Evolutionary conservation across 2,113 vertebrate genomes (phyloP).

Genomic region (Phyllostomus discolor): DNA sequence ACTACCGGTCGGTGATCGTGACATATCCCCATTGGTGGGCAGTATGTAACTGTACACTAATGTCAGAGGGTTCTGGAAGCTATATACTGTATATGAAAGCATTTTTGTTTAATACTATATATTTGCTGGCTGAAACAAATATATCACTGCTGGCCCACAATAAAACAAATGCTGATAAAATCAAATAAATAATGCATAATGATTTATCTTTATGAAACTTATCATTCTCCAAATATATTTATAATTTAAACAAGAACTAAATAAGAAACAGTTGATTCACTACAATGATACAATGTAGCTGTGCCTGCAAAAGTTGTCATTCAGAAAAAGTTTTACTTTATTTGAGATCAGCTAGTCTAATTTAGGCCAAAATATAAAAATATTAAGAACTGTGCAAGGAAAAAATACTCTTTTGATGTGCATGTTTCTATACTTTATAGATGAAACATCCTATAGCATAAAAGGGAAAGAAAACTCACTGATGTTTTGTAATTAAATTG

Average conservation of each 20-base stretch:
- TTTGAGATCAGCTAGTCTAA: background rate
- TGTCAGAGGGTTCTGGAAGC: background rate
- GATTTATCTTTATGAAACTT: constrained; percentile 8
- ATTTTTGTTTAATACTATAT: background rate
- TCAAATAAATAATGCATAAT: background rate
- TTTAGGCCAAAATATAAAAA: background rate
- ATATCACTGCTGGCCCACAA: background rate
- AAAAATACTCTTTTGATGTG: background rate
- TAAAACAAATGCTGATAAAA: constrained; percentile 20
- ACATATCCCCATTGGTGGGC: background rate
- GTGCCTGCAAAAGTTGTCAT: constrained; percentile 5
- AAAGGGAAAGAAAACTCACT: background rate
- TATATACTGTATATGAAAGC: background rate
- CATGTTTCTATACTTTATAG: background rate
- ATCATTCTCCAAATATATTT: constrained; percentile 8
- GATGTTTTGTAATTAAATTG: background rate
- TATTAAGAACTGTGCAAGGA: background rate
- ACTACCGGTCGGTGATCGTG: too few species aligned
- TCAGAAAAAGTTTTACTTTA: background rate
- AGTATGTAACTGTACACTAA: background rate
- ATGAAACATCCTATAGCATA: background rate
- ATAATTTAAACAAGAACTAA: constrained; percentile 13
- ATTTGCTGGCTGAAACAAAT: background rate
- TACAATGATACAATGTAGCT: background rate
- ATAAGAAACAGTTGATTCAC: background rate